phyloP scores from a whole-genome alignment of 2,113 vertebrate species.

The Callaeas wilsoni region DNA sequence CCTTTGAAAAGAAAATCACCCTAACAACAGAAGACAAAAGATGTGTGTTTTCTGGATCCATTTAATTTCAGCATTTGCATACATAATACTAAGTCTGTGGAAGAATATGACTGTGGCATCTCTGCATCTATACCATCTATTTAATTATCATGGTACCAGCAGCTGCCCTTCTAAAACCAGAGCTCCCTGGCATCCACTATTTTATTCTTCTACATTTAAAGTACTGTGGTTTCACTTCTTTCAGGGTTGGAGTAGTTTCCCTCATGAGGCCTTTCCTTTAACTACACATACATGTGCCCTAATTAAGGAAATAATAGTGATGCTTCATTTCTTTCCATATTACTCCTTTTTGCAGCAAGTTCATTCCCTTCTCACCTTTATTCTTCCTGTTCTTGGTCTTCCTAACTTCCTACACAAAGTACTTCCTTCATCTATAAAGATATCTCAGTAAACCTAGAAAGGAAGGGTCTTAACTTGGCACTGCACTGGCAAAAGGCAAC shows the following conservation, averaged over 20 bases:
- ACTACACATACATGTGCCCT: background rate
- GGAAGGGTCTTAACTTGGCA: background rate
- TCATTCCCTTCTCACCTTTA: background rate
- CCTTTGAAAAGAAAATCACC: background rate
- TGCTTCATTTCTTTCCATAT: background rate
- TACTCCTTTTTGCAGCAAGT: background rate
- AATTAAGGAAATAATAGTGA: background rate
- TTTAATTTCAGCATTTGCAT: background rate
- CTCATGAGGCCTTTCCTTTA: background rate
- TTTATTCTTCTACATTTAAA: background rate
- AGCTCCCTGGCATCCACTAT: background rate
- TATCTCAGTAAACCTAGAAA: background rate
- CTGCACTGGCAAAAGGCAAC: background rate
- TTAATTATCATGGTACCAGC: background rate
- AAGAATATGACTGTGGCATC: background rate
- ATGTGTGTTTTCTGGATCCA: background rate
- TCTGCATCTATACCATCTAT: background rate
- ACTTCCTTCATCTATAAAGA: background rate
- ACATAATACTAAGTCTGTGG: background rate
- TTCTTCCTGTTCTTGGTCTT: background rate
- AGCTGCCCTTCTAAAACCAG: background rate
- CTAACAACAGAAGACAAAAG: background rate
- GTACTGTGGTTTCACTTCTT: background rate
- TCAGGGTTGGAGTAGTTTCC: background rate
- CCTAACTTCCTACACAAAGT: background rate